These are phyloP conservation scores for Oscheius sp. DNA, from an alignment of 2,888 invertebrate species.

Conservation along the genomic window DNA sequence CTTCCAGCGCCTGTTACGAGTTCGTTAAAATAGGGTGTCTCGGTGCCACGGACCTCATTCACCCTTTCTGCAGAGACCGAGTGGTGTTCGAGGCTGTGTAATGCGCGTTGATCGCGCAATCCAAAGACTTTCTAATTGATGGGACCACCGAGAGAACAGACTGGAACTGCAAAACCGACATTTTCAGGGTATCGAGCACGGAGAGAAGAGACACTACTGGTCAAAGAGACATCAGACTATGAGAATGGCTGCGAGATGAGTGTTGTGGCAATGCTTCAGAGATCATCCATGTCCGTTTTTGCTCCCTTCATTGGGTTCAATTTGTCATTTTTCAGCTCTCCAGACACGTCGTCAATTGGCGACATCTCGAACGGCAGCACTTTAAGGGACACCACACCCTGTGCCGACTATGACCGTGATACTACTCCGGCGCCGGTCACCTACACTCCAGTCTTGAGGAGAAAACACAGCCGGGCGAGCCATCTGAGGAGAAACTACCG, in stretches of 20 bases:
- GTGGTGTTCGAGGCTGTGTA: slow-evolving; percentile 32
- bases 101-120: slow-evolving; percentile 28
- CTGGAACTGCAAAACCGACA: not conserved
- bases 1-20: slow-evolving; percentile 9
- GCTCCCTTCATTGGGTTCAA: not conserved
- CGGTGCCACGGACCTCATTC: not conserved
- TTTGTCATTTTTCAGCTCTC: slow-evolving; percentile 22
- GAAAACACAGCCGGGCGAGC: slow-evolving; percentile 28
- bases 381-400: slow-evolving; percentile 31
- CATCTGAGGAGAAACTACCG: slow-evolving; percentile 30
- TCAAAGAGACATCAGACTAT: slow-evolving; percentile 10
- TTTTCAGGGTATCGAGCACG: slow-evolving; percentile 24
- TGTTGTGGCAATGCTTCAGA: slow-evolving; percentile 1
- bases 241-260: slow-evolving; percentile 29
- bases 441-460: slow-evolving; percentile 24
- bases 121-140: slow-evolving; percentile 32
- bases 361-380: slow-evolving; percentile 32
- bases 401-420: slow-evolving; percentile 30
- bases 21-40: slow-evolving; percentile 21
- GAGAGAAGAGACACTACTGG: slow-evolving; percentile 8
- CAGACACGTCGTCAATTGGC: slow-evolving; percentile 33
- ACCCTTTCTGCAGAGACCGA: not conserved
- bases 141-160: not conserved
- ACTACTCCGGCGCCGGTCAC: slow-evolving; percentile 25
- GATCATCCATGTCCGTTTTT: slow-evolving; percentile 25